Evolutionary conservation across 1,140 invertebrate genomes (phyloP).

Genomic region (Pentalonia nigronervosa): DNA sequence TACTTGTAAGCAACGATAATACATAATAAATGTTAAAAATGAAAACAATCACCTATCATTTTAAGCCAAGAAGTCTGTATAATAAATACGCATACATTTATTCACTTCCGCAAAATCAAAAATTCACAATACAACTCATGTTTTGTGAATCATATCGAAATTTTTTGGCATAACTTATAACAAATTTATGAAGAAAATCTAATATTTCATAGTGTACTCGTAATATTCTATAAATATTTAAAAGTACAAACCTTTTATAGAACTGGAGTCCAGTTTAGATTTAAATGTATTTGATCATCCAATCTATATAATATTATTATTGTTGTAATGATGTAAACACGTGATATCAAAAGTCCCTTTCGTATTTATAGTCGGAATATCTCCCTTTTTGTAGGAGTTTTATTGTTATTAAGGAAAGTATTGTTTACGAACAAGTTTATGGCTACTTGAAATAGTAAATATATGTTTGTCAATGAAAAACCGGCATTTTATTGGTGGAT

Average conservation of each 20-base stretch:
- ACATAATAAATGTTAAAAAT: background rate
- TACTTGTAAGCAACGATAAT: background rate
- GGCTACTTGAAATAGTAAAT: conserved; percentile 33
- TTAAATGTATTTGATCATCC: background rate
- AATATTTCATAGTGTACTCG: background rate
- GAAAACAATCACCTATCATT: background rate
- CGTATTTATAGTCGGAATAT: background rate
- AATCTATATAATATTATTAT: conserved; percentile 23
- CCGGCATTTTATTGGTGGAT: conserved; percentile 1
- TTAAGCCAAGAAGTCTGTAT: background rate
- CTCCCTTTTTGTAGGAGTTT: background rate
- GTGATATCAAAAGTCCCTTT: background rate
- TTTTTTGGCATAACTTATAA: background rate
- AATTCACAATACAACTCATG: background rate
- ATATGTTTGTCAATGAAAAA: conserved; percentile 23
- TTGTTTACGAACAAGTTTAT: conserved; percentile 31
- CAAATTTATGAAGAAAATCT: background rate
- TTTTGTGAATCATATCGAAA: background rate
- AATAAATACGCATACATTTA: background rate
- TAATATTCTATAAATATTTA: conserved; percentile 15
- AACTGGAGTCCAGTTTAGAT: background rate
- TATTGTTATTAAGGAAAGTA: conserved; percentile 29
- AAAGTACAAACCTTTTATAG: background rate
- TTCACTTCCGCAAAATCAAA: background rate
- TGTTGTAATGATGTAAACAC: conserved; percentile 36